Percentiles rank a stretch among this genome's conserved stretches.
phyloP scores from a whole-genome alignment of 2,888 invertebrate genomes.

The Holacanthella duospinosa region DNA sequence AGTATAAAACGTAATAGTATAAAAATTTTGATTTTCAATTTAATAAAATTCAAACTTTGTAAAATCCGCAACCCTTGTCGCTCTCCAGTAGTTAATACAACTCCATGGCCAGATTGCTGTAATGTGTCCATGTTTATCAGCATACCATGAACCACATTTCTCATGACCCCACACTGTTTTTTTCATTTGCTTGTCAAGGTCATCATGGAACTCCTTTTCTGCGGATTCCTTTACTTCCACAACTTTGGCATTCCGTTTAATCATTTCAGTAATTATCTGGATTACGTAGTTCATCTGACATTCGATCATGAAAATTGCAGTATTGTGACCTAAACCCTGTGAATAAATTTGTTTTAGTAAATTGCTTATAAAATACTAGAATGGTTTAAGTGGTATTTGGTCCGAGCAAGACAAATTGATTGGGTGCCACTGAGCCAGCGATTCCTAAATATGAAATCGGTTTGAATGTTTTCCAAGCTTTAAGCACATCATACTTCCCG shows the following conservation, averaged over 20 bases:
- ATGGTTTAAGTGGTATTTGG: too few relatives aligned
- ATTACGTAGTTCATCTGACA: constrained; percentile 10
- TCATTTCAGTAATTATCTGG: not conserved
- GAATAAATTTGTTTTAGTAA: too few relatives aligned
- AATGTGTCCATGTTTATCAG: not conserved
- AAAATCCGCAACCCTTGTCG: not conserved
- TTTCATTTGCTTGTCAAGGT: constrained; percentile 1
- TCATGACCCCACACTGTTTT: constrained; percentile 1
- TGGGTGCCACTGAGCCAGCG: not conserved
- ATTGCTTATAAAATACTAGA: too few relatives aligned
- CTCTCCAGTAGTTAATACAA: not conserved
- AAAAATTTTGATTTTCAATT: too few relatives aligned
- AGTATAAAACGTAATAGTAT: too few relatives aligned
- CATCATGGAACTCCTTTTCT: not conserved
- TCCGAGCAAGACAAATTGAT: not conserved
- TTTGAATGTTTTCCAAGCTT: too few relatives aligned
- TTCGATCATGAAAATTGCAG: constrained; percentile 3
- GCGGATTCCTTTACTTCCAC: not conserved
- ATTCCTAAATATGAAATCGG: too few relatives aligned
- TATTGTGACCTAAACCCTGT: not conserved
- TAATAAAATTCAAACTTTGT: not conserved
- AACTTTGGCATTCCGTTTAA: not conserved
- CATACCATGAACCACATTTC: constrained; percentile 6
- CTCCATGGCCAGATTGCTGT: constrained; percentile 7
- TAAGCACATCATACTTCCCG: not conserved